Evolutionary conservation across 2,113 vertebrate genomes (phyloP).

Genomic region (Uria lomvia): DNA sequence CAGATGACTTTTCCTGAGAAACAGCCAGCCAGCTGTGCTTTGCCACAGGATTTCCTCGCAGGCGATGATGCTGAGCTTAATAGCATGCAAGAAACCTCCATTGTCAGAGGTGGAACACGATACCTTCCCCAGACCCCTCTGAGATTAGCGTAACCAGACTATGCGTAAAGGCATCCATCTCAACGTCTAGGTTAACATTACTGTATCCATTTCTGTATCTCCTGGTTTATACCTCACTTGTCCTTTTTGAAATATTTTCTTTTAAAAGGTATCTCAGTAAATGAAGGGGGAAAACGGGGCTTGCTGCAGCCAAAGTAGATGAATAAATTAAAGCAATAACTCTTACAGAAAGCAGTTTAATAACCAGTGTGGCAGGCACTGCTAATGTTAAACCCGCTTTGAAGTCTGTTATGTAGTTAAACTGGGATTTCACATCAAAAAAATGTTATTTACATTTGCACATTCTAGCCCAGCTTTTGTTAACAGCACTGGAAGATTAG

Average conservation of each 20-base stretch:
- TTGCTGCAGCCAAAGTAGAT: neutral
- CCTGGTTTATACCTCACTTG: neutral
- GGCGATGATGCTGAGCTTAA: neutral
- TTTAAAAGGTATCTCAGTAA: neutral
- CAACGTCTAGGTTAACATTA: accelerated
- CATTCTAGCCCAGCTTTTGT: constrained; percentile 36
- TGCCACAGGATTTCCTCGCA: neutral
- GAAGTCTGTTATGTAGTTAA: constrained; percentile 51
- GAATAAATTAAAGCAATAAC: constrained; percentile 15
- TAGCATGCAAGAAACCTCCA: neutral
- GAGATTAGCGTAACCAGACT: neutral
- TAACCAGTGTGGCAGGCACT: neutral
- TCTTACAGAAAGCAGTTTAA: constrained; percentile 8
- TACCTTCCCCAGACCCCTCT: neutral
- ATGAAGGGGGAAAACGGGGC: neutral
- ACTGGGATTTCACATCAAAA: constrained; percentile 30
- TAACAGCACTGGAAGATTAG: constrained; percentile 3
- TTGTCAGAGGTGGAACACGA: neutral
- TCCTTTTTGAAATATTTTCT: neutral
- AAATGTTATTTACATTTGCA: constrained; percentile 50
- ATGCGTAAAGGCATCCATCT: neutral
- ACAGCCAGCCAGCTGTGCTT: neutral
- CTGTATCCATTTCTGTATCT: neutral
- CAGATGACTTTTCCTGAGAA: neutral
- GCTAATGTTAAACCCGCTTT: constrained; percentile 29